A percentile compares a stretch with the other conserved stretches of the same genome.
These are phyloP conservation scores for Spilogale gracilis DNA, from an alignment of 2,113 vertebrate species.

Conservation along the genomic window DNA sequence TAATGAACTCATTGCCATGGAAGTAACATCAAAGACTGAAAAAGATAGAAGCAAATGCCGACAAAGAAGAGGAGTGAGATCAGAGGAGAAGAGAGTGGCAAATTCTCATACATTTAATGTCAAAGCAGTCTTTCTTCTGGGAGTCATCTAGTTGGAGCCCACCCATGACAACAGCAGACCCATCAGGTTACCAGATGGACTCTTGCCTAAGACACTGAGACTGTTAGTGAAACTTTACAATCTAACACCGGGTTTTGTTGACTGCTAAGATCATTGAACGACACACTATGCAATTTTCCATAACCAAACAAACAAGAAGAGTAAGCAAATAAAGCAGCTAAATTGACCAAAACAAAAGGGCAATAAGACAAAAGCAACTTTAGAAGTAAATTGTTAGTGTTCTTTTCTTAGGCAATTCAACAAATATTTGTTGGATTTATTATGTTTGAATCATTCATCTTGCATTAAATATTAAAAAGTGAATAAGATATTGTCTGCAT, in stretches of 20 bases:
- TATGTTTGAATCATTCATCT: background rate
- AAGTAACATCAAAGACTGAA: constrained; percentile 20
- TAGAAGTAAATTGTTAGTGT: background rate
- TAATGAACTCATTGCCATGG: background rate
- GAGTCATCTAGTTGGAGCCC: background rate
- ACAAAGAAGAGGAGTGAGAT: background rate
- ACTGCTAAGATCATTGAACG: background rate
- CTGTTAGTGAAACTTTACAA: background rate
- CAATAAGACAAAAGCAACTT: background rate
- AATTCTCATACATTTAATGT: constrained; percentile 12
- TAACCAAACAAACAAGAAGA: background rate
- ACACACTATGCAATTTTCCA: background rate
- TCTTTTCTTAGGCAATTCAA: background rate
- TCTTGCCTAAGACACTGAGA: background rate
- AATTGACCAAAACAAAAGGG: background rate
- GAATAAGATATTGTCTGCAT: background rate
- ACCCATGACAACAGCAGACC: background rate
- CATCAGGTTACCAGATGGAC: background rate
- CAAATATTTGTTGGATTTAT: background rate
- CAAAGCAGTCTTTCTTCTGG: background rate
- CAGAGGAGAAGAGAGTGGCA: background rate
- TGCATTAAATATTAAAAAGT: background rate
- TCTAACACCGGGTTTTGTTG: background rate
- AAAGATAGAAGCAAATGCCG: background rate
- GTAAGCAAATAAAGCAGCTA: background rate